phyloP scores from a whole-genome alignment of 2,888 invertebrate genomes.

The Epinotia demarniana region DNA sequence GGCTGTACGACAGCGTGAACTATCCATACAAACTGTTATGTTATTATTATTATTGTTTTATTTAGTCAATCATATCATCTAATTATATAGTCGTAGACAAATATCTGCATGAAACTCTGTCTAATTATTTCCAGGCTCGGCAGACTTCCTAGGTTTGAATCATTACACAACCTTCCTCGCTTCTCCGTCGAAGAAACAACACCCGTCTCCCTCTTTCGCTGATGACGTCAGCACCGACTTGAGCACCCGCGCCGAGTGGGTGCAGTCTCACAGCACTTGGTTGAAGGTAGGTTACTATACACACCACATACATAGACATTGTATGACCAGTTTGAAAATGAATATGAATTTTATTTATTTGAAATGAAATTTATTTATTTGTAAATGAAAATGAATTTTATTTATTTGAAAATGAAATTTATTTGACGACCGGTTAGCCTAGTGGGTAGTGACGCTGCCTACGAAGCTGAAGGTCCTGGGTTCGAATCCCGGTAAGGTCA shows the following conservation, averaged over 20 bases:
- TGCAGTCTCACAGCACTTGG: slow-evolving; percentile 61
- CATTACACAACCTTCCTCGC: slow-evolving; percentile 71
- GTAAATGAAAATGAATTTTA: too few species aligned
- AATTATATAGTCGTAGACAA: too few species aligned
- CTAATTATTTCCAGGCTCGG: slow-evolving; percentile 59
- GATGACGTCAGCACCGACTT: slow-evolving; percentile 60
- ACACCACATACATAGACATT: neutral
- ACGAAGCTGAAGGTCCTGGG: too few species aligned
- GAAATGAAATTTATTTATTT: too few species aligned
- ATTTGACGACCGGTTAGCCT: too few species aligned
- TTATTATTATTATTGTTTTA: too few species aligned
- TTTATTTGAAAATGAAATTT: too few species aligned
- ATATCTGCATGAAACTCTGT: neutral
- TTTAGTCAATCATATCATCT: too few species aligned
- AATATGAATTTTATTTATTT: too few species aligned
- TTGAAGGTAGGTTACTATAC: slow-evolving; percentile 58
- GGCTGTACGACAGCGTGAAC: neutral
- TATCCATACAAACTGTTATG: too few species aligned
- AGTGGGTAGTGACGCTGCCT: too few species aligned
- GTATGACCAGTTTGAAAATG: neutral
- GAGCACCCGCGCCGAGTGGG: slow-evolving; percentile 63
- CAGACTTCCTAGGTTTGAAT: slow-evolving; percentile 78
- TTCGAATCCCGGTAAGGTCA: too few species aligned
- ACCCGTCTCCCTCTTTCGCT: slow-evolving; percentile 53
- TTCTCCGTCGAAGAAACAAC: slow-evolving; percentile 45